Conservation (phyloP, 2,797 vertebrate species). For the Neolamprologus multifasciatus region DNA sequence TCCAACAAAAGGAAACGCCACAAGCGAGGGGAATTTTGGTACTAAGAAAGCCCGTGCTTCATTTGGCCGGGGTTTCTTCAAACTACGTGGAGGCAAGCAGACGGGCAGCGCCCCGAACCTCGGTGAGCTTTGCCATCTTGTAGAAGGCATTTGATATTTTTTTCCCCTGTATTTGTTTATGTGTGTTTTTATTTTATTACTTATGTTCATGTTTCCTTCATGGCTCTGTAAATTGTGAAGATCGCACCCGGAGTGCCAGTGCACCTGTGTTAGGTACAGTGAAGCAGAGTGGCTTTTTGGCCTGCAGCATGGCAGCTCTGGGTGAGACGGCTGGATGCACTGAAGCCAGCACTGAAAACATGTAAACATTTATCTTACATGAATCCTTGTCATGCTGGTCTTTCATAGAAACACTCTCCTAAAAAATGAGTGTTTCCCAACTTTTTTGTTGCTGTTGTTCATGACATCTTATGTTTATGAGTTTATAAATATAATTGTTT, state of each 20-base stretch:
- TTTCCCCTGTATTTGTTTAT: rapidly evolving
- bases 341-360: background rate
- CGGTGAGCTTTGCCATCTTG: constrained; percentile 64
- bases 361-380: background rate
- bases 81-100: constrained; percentile 86
- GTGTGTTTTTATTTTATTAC: background rate
- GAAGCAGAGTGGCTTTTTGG: constrained; percentile 31
- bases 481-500: background rate
- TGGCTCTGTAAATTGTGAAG: constrained; percentile 62
- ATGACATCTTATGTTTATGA: background rate
- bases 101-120: constrained; percentile 82
- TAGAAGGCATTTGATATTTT: background rate
- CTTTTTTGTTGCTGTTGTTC: background rate
- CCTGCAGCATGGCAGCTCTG: constrained; percentile 54
- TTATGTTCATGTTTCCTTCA: background rate
- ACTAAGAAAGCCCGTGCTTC: constrained; percentile 87
- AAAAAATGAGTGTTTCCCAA: background rate
- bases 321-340: constrained; percentile 37
- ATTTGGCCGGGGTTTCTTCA: constrained; percentile 94
- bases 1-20: constrained; percentile 39
- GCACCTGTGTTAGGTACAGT: constrained; percentile 86
- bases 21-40: constrained; percentile 78
- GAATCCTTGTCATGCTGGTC: background rate
- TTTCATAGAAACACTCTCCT: background rate
- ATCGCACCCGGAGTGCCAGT: constrained; percentile 85